These are phyloP conservation scores for Tetranychus truncatus DNA, from an alignment of 2,888 invertebrate species.

Conservation along the genomic window DNA sequence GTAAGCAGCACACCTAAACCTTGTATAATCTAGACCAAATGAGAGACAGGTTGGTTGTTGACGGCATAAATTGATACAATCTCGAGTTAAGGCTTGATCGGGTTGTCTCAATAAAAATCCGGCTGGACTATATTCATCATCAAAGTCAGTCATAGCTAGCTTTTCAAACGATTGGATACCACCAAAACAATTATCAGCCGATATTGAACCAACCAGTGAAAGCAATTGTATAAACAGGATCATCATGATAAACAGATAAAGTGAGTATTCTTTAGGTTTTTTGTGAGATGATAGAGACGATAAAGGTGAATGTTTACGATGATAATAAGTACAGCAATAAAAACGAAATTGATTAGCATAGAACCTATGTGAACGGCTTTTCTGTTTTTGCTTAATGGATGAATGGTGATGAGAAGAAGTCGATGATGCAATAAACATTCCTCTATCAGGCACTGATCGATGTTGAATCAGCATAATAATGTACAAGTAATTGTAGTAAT, in stretches of 20 bases:
- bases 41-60: conserved; percentile 26
- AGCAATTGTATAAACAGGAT: not conserved
- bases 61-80: conserved; percentile 35
- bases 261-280: not conserved
- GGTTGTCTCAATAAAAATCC: conserved; percentile 33
- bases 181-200: conserved; percentile 33
- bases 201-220: not conserved
- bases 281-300: not conserved
- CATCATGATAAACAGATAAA: not conserved
- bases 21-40: conserved; percentile 32
- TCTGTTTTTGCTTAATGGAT: too few relatives aligned
- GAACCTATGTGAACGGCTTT: too few relatives aligned
- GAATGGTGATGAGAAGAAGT: not conserved
- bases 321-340: not conserved
- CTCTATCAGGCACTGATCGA: not conserved
- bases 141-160: conserved; percentile 31
- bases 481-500: not conserved
- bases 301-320: not conserved
- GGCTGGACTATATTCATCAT: conserved; percentile 29
- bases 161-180: conserved; percentile 36
- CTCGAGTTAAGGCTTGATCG: conserved; percentile 33
- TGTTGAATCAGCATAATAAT: not conserved
- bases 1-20: conserved; percentile 34
- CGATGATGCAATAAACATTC: not conserved
- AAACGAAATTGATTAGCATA: too few relatives aligned